Conservation (phyloP, 2,113 vertebrate species). For the Thunnus thynnus region DNA sequence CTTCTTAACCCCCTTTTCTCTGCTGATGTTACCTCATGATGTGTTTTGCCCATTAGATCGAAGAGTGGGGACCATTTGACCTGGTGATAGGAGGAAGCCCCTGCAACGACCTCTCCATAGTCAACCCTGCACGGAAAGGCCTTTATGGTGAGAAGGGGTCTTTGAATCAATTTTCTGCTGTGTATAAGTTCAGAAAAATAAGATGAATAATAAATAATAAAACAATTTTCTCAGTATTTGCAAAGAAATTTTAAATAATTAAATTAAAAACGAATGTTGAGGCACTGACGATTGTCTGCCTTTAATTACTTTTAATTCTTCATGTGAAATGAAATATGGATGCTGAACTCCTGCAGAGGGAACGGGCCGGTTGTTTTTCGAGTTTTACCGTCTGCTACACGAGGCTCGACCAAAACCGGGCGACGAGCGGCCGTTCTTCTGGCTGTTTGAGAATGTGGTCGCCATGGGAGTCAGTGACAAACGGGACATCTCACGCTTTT, state of each 20-base stretch:
- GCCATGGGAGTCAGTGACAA: slow-evolving; percentile 99
- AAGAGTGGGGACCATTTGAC: slow-evolving; percentile 98
- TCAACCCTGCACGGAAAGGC: slow-evolving; percentile 97
- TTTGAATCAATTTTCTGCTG: not conserved
- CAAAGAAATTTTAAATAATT: no score
- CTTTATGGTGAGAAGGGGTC: slow-evolving; percentile 87
- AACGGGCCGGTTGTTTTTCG: slow-evolving; percentile 96
- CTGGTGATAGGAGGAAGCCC: slow-evolving; percentile 98
- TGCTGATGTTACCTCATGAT: not conserved
- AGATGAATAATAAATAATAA: no score
- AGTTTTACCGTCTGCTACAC: slow-evolving; percentile 98
- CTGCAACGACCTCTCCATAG: slow-evolving; percentile 98
- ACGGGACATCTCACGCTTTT: slow-evolving; percentile 97
- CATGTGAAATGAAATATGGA: not conserved
- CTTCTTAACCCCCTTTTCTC: not conserved
- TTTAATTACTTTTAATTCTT: no score
- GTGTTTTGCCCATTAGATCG: slow-evolving; percentile 85
- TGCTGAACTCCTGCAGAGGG: slow-evolving; percentile 87
- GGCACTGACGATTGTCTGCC: no score
- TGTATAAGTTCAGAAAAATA: no score
- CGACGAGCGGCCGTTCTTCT: slow-evolving; percentile 97
- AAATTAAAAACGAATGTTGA: no score
- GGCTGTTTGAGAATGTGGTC: slow-evolving; percentile 99
- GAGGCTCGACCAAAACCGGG: slow-evolving; percentile 95
- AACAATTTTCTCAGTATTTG: no score